phyloP scores from a whole-genome alignment of 2,888 invertebrate species.

The Drosophila maculinotata region DNA sequence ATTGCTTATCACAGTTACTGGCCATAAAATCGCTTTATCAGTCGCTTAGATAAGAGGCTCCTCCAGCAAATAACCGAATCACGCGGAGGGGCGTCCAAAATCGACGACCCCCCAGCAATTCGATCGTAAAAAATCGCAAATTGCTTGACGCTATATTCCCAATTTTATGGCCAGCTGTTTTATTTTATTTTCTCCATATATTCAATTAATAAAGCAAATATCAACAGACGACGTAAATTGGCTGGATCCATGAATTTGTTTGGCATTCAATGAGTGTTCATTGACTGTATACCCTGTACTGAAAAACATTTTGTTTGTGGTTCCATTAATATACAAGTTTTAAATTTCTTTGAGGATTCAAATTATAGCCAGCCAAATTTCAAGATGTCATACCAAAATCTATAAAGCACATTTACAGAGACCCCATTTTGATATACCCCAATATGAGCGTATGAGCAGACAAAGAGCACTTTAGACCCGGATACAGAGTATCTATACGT shows the following conservation, averaged over 20 bases:
- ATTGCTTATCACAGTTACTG: conserved; percentile 14
- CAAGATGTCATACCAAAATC: no score
- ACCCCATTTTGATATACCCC: no score
- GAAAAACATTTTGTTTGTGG: no score
- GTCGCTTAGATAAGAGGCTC: conserved; percentile 19
- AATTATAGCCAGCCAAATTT: no score
- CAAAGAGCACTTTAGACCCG: not conserved
- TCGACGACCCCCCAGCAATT: conserved; percentile 1
- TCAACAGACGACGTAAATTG: conserved; percentile 20
- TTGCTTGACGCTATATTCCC: conserved; percentile 47
- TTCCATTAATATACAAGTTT: no score
- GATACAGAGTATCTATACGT: conserved; percentile 1
- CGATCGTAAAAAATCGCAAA: conserved; percentile 27
- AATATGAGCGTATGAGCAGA: no score
- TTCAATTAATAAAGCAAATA: conserved; percentile 60
- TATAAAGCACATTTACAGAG: no score
- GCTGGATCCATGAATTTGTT: conserved; percentile 32
- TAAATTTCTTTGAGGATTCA: no score
- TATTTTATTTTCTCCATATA: conserved; percentile 36
- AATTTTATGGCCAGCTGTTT: conserved; percentile 34
- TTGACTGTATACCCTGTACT: conserved; percentile 34
- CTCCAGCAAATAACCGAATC: conserved; percentile 25
- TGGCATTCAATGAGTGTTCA: conserved; percentile 36
- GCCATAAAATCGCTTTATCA: conserved; percentile 22
- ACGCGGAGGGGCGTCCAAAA: not conserved